Base-by-base conservation (phyloP, 2,888 invertebrate genomes). In the Eustalomyia histrio region DNA sequence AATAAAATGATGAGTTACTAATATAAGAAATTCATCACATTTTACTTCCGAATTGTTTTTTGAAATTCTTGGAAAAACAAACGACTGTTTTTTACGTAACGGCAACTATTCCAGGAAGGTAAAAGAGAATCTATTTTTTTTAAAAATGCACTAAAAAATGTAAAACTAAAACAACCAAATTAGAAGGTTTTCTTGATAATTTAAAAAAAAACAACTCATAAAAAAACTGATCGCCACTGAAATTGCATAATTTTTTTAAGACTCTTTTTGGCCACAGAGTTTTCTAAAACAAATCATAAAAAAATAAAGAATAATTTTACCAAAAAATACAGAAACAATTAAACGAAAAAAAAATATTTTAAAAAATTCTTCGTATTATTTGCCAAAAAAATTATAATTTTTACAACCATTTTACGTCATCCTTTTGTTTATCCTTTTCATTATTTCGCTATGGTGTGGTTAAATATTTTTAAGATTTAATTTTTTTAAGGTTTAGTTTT, bases 291-390 rank as follows among this genome's bases (percentile, higher is more conserved):
- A 58, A 74, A 73, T 24, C 24, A 47, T 57, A 74, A 74, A 58
- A 0, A 9, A 18, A 61, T 21, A 24, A 24, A 18, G 24, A 14
- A 50, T 52, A 65, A 17, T 47, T 24, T 24, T 33, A 33, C 55
- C 29, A 14, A 63, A 67, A 67, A 39, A 57, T n/a, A 8, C 17
- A 0, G 9, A 29, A n/a, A 24, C 17, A 12, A 53, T 21, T 18
- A 2, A 17, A 18, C n/a, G n/a, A n/a, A 9, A 18, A 14, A 17
- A 12, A 14, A 14, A 21, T 50, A 18, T 35, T 60, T 18, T n/a
- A 16, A n/a, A 14, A 29, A 65, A 33, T 75, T 61, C 60, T 16
- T 85, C 86, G 87, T 85, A 87, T 84, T 85, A 86, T 87, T 83
- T 87, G 85, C 85, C 82, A 57, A 21, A 69, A 50, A 4, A 50